Evolutionary conservation across 2,797 vertebrate species (phyloP).

Genomic region (Paratrypauchen microcephalus): DNA sequence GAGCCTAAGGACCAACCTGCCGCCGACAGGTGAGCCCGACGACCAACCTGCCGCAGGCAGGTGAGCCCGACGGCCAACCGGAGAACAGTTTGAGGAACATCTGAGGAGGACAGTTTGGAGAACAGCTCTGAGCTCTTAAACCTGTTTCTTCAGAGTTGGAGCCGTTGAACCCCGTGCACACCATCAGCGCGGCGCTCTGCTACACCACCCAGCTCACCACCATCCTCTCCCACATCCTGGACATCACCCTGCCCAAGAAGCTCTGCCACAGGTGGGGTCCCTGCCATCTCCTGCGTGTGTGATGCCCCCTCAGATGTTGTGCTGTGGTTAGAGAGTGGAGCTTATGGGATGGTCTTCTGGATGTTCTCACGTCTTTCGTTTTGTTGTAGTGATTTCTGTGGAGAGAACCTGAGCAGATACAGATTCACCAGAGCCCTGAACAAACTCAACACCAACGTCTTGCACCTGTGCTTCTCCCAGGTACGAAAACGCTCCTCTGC

Average conservation of each 20-base stretch:
- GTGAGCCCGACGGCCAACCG: too few relatives aligned
- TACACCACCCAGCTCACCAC: constrained; percentile 92
- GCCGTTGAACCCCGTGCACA: constrained; percentile 92
- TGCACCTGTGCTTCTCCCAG: constrained; percentile 98
- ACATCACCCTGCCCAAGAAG: constrained; percentile 93
- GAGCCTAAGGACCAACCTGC: too few relatives aligned
- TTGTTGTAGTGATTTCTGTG: constrained; percentile 89
- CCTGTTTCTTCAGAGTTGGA: constrained; percentile 83
- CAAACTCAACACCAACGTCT: constrained; percentile 94
- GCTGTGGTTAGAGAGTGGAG: too few relatives aligned
- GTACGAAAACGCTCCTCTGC: constrained; percentile 80
- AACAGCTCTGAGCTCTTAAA: not conserved
- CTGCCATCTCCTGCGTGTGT: not conserved
- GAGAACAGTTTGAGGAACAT: too few relatives aligned
- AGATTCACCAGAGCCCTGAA: constrained; percentile 92
- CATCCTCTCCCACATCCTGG: constrained; percentile 93
- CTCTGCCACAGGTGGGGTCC: constrained; percentile 93
- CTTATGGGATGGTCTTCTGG: too few relatives aligned
- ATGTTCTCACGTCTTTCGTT: not conserved
- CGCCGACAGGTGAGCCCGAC: too few relatives aligned
- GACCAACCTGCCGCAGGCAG: too few relatives aligned
- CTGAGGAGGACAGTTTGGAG: too few relatives aligned
- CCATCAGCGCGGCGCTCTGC: constrained; percentile 94
- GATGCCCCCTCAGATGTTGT: too few relatives aligned
- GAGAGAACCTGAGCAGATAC: constrained; percentile 92